Base-by-base conservation (phyloP, 64 coral and sea anemone species). In the Astreopora myriophthalma region DNA sequence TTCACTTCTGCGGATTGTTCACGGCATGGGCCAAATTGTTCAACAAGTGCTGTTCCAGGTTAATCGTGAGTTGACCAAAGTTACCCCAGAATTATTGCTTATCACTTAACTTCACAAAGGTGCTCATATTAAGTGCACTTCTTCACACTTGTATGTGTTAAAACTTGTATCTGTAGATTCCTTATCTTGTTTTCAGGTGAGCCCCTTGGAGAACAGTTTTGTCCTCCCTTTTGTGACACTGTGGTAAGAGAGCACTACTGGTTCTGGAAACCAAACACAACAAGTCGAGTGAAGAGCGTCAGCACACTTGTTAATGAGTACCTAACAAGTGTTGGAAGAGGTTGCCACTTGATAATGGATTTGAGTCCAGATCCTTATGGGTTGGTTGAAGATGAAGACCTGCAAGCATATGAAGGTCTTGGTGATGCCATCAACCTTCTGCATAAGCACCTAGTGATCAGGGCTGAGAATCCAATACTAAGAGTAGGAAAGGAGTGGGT, bases 181-280 rank as follows among this genome's bases (percentile, higher is more conserved):
- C n/a, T n/a, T n/a, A n/a, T n/a, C n/a, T 8, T 34, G 22, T 35
- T 22, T 73, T 36, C 89, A 28, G 89, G 77, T 5, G 85, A 70
- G 10, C 90, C 90, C 17, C 52, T 92, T 1, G 90, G 90, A 22
- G 75, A 75, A 68, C 90, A 92, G 52, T 92, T 92, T 71, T 92
- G 90, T 46, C 90, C 90, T 30, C 67, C 90, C 13, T 92, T 83
- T 1, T 92, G 90, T 67, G 90, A 92, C 36, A 92, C 90, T 20
- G 90, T 92, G 48, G 37, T 92, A 61, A 62, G 90, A 65, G 79
- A 92, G 29, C 90, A 92, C 32, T 85, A 92, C 69, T 92, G 90
- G 90, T 92, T 92, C 51, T 92, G 79, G 80, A 85, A 55, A 34
- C 90, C 90, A 26, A 62, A 32, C 26, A 92, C 90, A 17, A 72